Evolutionary conservation across 2,888 invertebrate genomes (phyloP), one percentile per base, ranked within the genome.

Genomic region (Rutpela maculata): DNA sequence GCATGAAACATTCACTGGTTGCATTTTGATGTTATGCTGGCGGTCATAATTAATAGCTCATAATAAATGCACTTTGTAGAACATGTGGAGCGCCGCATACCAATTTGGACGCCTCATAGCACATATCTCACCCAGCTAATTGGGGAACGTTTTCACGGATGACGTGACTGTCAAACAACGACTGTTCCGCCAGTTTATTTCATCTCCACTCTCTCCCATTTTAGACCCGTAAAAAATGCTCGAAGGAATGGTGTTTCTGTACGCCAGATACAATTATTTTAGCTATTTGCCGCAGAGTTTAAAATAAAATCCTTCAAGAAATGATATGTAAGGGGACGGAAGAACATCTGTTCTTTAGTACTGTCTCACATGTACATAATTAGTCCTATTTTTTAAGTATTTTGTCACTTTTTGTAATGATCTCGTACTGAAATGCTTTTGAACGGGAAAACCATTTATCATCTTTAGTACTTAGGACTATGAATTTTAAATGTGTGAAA

Each of bases 81-180:
- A 85, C 72, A 72, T 72, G 60, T 60, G 77, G 76, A 18, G 81
- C 82, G 83, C 83, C 84, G 81, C 82, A 86, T 86, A 85, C 85
- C 84, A 82, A 78, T 76, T 77, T 78, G 83, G 84, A 85, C 85
- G 84, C 83, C 81, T 83, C 84, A 81, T 77, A 78, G 82, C 82
- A 78, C 84, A 89, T 89, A 88, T 89, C 88, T 89, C 88, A 89
- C 86, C 83, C 88, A 85, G 86, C 88, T 89, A 89, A 89, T 89
- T 89, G 88, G 88, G 84, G 87, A 87, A 84, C 88, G 87, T 88
- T 89, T 88, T 88, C 88, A 87, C 86, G 88, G 88, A 82, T 87
- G 88, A 88, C 88, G 85, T 85, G 80, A 80, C 85, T 88, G 89
- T 89, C 89, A 89, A 89, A 89, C 88, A 87, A 86, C 86, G 83